phyloP scores from a whole-genome alignment of 2,888 invertebrate species.

The Patella ulyssiponensis region DNA sequence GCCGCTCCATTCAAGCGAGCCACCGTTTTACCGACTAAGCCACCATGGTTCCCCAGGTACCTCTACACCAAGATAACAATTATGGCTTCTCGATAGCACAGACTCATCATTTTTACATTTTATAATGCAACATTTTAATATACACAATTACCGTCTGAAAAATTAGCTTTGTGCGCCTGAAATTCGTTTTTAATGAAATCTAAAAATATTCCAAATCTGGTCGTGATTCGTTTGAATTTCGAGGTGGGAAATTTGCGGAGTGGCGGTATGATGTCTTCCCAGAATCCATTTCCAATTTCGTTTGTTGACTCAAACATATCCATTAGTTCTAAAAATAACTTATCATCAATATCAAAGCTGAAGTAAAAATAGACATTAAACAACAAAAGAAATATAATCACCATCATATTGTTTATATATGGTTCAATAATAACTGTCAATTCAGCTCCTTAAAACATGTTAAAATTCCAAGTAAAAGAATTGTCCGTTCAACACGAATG shows the following conservation, averaged over 20 bases:
- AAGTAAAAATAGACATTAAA: not conserved
- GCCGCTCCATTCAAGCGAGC: too few species aligned
- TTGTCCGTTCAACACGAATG: too few species aligned
- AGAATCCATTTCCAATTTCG: conserved; percentile 15
- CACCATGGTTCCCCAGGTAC: too few species aligned
- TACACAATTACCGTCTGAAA: conserved; percentile 20
- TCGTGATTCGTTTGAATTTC: not conserved
- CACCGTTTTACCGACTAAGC: too few species aligned
- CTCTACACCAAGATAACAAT: too few species aligned
- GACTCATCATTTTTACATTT: too few species aligned
- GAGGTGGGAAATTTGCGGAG: conserved; percentile 20
- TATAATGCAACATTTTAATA: too few species aligned
- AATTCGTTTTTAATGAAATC: conserved; percentile 9
- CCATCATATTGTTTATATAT: too few species aligned
- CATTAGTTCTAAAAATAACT: not conserved
- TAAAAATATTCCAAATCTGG: not conserved
- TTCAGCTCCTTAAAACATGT: too few species aligned
- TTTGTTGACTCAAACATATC: not conserved
- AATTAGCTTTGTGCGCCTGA: conserved; percentile 24
- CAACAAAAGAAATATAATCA: not conserved
- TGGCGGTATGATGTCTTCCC: conserved; percentile 29
- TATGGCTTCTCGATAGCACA: too few species aligned
- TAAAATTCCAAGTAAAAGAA: too few species aligned
- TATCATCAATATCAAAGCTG: not conserved
- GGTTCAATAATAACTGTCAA: too few species aligned